Evolutionary conservation across 1,140 invertebrate species (phyloP), one percentile per base, ranked within the genome.

Genomic region (Popillia japonica): DNA sequence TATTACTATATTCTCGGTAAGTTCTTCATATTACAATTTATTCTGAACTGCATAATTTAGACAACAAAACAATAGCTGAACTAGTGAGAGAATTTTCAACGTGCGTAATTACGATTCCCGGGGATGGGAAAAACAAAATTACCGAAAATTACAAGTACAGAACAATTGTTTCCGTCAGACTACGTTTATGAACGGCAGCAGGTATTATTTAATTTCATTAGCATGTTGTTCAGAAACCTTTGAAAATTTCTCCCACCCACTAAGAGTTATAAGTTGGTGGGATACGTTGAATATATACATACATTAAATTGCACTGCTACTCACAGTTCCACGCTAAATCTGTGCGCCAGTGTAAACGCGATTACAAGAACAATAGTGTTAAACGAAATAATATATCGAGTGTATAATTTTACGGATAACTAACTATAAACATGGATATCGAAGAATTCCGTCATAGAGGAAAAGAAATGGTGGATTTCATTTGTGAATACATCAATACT

Each of bases 381-480:
- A 68, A 10, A 2, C 27, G 20, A 68, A 22, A 68, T 34, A 68
- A 68, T 34, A 68, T 22, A 27, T 34, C 22, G 9, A 64, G 61
- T 34, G 61, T 27, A 8, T 14, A 20, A 20, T 68, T 23, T 3
- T 27, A 22, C 61, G 61, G 10, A 14, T 27, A 8, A 10, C 8
- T 10, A 34, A 68, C 22, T 68, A 10, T 1, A 74, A 74, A 17
- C 27, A 97, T 98, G 96, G 91, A 97, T 87, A 89, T 92, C 10
- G 90, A 92, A 81, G 93, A 96, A 83, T 98, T 98, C 89, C 90
- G 95, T 61, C 89, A 90, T 81, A 89, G 92, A 75, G 96, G 96
- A 27, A 94, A 95, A 86, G 93, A 96, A 84, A 96, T 97, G 93
- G 92, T 99, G 34, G 97, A 99, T 86, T 98, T 96, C 84, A 97